Base-by-base conservation (phyloP, 2,888 invertebrate species). In the Pseudococcus viburni region DNA sequence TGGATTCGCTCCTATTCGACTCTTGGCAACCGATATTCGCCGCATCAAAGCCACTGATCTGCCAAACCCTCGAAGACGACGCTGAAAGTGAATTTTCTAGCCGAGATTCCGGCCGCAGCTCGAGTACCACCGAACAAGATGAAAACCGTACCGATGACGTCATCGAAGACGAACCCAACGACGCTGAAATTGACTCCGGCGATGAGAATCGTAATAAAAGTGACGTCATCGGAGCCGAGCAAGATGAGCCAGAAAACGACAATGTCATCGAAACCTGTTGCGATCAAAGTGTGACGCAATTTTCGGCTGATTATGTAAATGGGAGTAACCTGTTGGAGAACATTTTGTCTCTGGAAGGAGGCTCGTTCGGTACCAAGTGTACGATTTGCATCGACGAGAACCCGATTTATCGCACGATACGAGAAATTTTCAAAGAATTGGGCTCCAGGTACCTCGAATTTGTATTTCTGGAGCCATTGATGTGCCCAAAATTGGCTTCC, bases 1-100 rank as follows among this genome's bases (percentile, higher is more conserved):
- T 77, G 39, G 77, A 77, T 46, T 83, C 80, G 19, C 80, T 83
- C 5, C 17, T 83, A 6, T 83, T 83, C 12, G 46, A 83, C 26
- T 83, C 80, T n/a, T 83, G 80, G 80, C 80, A 83, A 19, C 80
- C 80, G 19, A 22, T 83, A 46, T 83, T 83, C 19, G 19, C 46
- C 6, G 4, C 46, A 9, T n/a, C 42, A 0, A 83, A 83, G 46
- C 42, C 80, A 1, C 9, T 33, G 17, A 42, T 22, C 15, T 42
- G 19, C n/a, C n/a, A 64, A 64, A 64, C 46, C 9, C 9, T 73
- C 15, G 73, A 73, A 6, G 80, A 83, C 22, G 80, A 83, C 8
- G n/a, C n/a, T n/a, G 80, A 83, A 83, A 83, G 39, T 22, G 80
- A 83, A 17, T 83, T 46, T 46, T 83, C 39, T 5, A 8, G 6